Percentiles rank a stretch among this genome's conserved stretches.
These are phyloP conservation scores for Platichthys flesus DNA, from an alignment of 2,113 vertebrate genomes.

Conservation along the genomic window DNA sequence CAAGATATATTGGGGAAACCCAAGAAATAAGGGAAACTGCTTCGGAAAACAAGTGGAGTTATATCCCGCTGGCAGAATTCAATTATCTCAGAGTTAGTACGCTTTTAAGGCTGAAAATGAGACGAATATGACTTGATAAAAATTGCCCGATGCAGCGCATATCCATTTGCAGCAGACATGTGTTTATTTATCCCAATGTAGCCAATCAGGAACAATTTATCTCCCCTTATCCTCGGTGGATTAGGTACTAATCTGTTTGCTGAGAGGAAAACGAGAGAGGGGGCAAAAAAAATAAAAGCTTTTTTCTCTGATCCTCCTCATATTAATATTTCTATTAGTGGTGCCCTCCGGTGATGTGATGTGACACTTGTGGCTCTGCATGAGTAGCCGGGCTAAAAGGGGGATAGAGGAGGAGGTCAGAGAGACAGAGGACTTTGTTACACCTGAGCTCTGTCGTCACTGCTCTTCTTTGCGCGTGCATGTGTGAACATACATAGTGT, in stretches of 20 bases:
- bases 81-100: constrained; percentile 45
- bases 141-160: constrained; percentile 22
- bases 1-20: constrained; percentile 9
- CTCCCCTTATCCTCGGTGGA: constrained; percentile 68
- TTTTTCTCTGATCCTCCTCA: constrained; percentile 50
- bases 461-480: neutral
- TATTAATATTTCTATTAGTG: constrained; percentile 77
- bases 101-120: constrained; percentile 25
- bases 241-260: constrained; percentile 78
- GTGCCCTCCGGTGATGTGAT: constrained; percentile 62
- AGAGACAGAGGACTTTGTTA: constrained; percentile 33
- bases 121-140: constrained; percentile 34
- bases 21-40: constrained; percentile 14
- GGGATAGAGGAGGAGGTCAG: constrained; percentile 30
- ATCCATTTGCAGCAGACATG: constrained; percentile 60
- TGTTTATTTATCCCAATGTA: constrained; percentile 72
- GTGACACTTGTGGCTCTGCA: constrained; percentile 66
- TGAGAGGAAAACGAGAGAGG: constrained; percentile 55
- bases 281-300: constrained; percentile 28
- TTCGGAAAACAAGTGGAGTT: constrained; percentile 14
- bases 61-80: constrained; percentile 31
- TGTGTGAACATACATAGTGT: neutral
- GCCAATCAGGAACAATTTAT: constrained; percentile 72
- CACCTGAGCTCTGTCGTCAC: constrained; percentile 49
- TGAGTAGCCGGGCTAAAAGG: constrained; percentile 63